phyloP scores from a whole-genome alignment of 2,797 vertebrate species.

The Squalus acanthias region DNA sequence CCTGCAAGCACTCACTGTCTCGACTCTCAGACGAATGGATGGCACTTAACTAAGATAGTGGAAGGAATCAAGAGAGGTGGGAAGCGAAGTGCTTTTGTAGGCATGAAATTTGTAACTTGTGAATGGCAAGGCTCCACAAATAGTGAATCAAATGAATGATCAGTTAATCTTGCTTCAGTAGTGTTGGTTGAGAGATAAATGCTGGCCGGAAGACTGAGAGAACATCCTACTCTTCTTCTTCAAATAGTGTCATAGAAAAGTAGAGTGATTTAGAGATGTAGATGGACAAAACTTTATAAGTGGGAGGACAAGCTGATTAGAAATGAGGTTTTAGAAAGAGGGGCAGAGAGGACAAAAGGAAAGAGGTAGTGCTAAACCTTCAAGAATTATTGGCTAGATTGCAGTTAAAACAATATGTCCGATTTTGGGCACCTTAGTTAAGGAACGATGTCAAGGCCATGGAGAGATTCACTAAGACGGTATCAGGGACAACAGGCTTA shows the following conservation, averaged over 20 bases:
- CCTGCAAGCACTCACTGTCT: too few species aligned
- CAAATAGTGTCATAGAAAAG: too few species aligned
- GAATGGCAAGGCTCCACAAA: background rate
- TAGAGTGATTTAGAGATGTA: background rate
- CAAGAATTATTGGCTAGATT: background rate
- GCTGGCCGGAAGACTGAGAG: background rate
- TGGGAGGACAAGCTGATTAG: background rate
- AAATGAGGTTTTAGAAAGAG: background rate
- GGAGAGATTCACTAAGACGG: background rate
- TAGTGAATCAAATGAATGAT: background rate
- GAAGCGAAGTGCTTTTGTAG: background rate
- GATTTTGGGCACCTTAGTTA: background rate
- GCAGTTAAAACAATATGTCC: too few species aligned
- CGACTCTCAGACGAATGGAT: too few species aligned
- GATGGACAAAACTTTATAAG: background rate
- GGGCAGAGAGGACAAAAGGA: background rate
- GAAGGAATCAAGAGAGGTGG: background rate
- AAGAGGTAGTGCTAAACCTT: background rate
- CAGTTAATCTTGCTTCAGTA: background rate
- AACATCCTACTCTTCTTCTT: too few species aligned
- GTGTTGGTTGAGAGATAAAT: background rate
- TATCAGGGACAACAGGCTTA: background rate
- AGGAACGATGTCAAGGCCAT: background rate
- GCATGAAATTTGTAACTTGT: background rate
- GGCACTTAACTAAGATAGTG: too few species aligned